Base-by-base conservation (phyloP, 1,140 invertebrate genomes). In the Musca vetustissima region DNA sequence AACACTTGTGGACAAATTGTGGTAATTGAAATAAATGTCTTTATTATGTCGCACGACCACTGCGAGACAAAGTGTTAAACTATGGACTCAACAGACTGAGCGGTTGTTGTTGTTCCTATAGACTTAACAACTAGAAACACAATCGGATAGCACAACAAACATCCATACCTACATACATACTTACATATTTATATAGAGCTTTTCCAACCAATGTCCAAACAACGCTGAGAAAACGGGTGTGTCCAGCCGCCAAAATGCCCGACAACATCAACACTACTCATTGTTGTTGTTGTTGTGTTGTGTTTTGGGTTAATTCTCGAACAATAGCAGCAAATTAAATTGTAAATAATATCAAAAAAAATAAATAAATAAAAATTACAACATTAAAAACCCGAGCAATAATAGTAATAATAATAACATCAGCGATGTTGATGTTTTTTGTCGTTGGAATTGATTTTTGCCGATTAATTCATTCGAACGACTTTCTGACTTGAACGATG, bases 41-140 rank as follows among this genome's bases (percentile, higher is more conserved):
- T 61, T 61, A 61, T 61, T 61, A 61, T 61, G 57, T 61, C 57
- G 57, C 57, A 61, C 57, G 57, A 61, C 57, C 57, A 61, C 57
- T 43, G 57, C 57, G 15, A 61, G 57, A 61, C 57, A 61, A 61
- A 61, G 57, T 61, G 57, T 25, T 61, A 43, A 61, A 61, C 28
- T 61, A 7, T 43, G 36, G 36, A 43, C 36, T 43, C 36, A 43
- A 43, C 28, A 28, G n/a, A n/a, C 17, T 28, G 55, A 22, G 11
- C 48, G 36, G 57, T 61, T 61, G 25, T 61, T 17, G 36, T 43
- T 43, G 36, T 43, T 43, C 7, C 11, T 43, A 43, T 43, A 43
- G 57, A 61, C 57, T 43, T 43, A 43, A 61, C 28, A 61, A 61
- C 32, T 61, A 17, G 57, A 36, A 61, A 36, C 57, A 61, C 28